phyloP scores from a whole-genome alignment of 1,140 invertebrate genomes.

The Drosophila chauvacae region DNA sequence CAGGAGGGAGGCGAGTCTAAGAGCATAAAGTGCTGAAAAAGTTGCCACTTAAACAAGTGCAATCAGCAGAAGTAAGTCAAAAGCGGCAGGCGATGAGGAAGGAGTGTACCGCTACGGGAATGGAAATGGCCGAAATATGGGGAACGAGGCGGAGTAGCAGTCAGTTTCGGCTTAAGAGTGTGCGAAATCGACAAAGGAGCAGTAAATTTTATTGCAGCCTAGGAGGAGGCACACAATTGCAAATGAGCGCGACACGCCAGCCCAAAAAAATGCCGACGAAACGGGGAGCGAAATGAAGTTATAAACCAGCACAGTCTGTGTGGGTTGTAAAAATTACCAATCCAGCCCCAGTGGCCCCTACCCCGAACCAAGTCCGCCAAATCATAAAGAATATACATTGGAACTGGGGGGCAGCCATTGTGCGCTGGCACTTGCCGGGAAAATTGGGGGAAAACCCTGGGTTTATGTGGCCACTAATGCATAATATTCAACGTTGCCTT shows the following conservation, averaged over 20 bases:
- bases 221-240: constrained; percentile 52
- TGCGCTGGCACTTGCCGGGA: constrained; percentile 27
- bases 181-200: constrained; percentile 76
- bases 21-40: constrained; percentile 45
- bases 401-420: constrained; percentile 37
- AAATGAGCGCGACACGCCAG: constrained; percentile 77
- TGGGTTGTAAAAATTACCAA: constrained; percentile 65
- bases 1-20: constrained; percentile 7
- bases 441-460: constrained; percentile 1
- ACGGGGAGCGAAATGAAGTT: constrained; percentile 68
- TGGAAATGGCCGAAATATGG: constrained; percentile 6
- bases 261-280: constrained; percentile 31
- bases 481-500: constrained; percentile 74
- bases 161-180: constrained; percentile 60
- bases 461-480: constrained; percentile 64
- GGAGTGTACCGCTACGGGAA: constrained; percentile 20
- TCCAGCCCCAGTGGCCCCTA: constrained; percentile 10
- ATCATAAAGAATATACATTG: constrained; percentile 65
- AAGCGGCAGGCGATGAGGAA: constrained; percentile 38
- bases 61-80: constrained; percentile 76
- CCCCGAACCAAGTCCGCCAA: neutral
- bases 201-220: constrained; percentile 73
- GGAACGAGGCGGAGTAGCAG: constrained; percentile 2
- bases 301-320: constrained; percentile 67
- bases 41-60: constrained; percentile 78